Evolutionary conservation across 2,797 vertebrate genomes (phyloP).

Genomic region (Salarias fasciatus): DNA sequence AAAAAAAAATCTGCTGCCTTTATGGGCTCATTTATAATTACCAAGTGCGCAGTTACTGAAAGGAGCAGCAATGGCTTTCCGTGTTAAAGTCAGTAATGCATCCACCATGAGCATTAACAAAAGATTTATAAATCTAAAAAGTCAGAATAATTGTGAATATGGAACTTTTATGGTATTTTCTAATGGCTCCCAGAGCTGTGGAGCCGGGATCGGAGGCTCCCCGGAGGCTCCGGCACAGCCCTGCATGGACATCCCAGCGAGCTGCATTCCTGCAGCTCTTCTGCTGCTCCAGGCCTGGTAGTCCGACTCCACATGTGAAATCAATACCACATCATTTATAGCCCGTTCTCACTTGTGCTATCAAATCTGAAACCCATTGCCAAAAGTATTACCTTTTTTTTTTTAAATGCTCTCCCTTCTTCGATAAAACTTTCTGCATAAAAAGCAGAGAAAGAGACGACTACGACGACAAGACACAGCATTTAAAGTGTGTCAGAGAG

Average conservation of each 20-base stretch:
- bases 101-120: conserved; percentile 72
- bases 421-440: conserved; percentile 56
- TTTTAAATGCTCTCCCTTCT: conserved; percentile 49
- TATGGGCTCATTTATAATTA: conserved; percentile 77
- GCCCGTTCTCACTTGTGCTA: conserved; percentile 76
- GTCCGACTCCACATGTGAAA: conserved; percentile 81
- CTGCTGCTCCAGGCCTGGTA: conserved; percentile 53
- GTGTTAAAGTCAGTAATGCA: conserved; percentile 76
- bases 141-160: conserved; percentile 79
- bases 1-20: conserved; percentile 64
- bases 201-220: conserved; percentile 55
- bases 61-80: conserved; percentile 70
- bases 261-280: conserved; percentile 52
- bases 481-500: conserved; percentile 31
- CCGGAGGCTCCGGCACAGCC: conserved; percentile 49
- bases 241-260: conserved; percentile 67
- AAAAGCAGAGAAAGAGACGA: conserved; percentile 34
- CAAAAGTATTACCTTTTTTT: conserved; percentile 71
- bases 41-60: conserved; percentile 70
- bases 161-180: conserved; percentile 77
- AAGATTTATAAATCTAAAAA: conserved; percentile 81
- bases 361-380: conserved; percentile 79
- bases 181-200: conserved; percentile 74
- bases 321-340: conserved; percentile 81
- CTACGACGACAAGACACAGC: no score